Base-by-base conservation (phyloP, 2,113 vertebrate genomes). In the Stictonetta naevosa region DNA sequence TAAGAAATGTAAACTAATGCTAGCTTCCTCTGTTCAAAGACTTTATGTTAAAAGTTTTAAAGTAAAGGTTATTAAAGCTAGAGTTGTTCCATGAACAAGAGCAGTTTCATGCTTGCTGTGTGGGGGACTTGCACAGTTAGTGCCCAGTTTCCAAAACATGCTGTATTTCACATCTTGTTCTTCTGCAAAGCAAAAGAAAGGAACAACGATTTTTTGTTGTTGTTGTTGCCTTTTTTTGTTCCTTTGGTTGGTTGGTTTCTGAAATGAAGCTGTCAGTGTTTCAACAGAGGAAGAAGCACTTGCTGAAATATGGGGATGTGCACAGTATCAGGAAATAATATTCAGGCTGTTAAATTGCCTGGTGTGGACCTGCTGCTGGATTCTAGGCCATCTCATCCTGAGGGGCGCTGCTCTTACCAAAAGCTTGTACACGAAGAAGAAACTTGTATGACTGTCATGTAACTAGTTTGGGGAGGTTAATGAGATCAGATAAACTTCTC, bases 401-500 rank as follows among this genome's bases (percentile, higher is more conserved):
- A 90, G 71, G 18, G 56, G 50, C 40, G 36, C 8, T 56, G 71
- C 31, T 63, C 23, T 66, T 52, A 58, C 58, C 22, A 10, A 75
- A 88, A 78, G 21, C 14, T 67, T 76, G 34, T 66, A 20, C 42
- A 11, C 22, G 52, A 89, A 92, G 46, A 58, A 48, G 26, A 36
- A 68, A 56, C n/a, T 92, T 92, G 25, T 40, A 38, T 88, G 66
- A 83, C 40, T 68, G 29, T 66, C 63, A 89, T 52, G 95, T 15
- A 92, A 95, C 38, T 89, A 76, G 50, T 48, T 82, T 80, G 85
- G 71, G 55, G 22, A 86, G 28, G 42, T 50, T 50, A 94, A 77
- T 1, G 3, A 80, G 95, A 87, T 89, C 80, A 72, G 91, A 92
- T 78, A 68, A 92, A 97, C 52, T n/a, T 60, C 64, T 67, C 40